Evolutionary conservation across 2,797 vertebrate genomes (phyloP).

Genomic region (Micromesistius poutassou): DNA sequence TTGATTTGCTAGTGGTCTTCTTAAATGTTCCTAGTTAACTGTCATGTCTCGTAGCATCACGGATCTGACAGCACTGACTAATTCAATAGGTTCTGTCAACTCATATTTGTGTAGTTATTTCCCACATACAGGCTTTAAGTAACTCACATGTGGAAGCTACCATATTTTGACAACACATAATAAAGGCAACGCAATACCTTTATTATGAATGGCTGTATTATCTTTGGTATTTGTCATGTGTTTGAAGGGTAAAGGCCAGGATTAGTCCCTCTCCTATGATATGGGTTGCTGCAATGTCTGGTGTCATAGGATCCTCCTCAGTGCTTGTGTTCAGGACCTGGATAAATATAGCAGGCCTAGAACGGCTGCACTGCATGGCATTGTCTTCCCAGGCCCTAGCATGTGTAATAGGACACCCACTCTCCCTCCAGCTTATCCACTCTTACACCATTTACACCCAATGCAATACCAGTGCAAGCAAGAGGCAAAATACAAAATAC

Average conservation of each 20-base stretch:
- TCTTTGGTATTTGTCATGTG: not conserved
- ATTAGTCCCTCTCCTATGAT: not conserved
- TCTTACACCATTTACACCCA: not conserved
- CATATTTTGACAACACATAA: not conserved
- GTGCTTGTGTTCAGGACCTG: constrained; percentile 10
- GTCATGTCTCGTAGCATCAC: too few relatives aligned
- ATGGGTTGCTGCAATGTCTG: constrained; percentile 7
- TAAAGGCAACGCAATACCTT: not conserved
- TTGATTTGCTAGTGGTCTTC: not conserved
- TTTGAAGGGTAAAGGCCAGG: not conserved
- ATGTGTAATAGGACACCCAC: constrained; percentile 41
- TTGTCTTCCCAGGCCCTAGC: constrained; percentile 44
- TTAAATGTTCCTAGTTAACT: too few relatives aligned
- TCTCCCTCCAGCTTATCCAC: not conserved
- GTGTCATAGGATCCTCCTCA: constrained; percentile 3
- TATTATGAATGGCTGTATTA: too few relatives aligned
- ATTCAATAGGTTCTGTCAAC: not conserved
- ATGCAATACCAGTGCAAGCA: not conserved
- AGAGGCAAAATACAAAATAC: not conserved
- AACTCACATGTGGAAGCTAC: not conserved
- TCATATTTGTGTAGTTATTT: not conserved
- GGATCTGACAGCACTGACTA: not conserved
- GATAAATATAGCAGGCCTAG: constrained; percentile 48
- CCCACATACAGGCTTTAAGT: not conserved
- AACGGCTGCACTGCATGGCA: constrained; percentile 25